Evolutionary conservation across 2,113 vertebrate genomes (phyloP).

Genomic region (Chionomys nivalis): DNA sequence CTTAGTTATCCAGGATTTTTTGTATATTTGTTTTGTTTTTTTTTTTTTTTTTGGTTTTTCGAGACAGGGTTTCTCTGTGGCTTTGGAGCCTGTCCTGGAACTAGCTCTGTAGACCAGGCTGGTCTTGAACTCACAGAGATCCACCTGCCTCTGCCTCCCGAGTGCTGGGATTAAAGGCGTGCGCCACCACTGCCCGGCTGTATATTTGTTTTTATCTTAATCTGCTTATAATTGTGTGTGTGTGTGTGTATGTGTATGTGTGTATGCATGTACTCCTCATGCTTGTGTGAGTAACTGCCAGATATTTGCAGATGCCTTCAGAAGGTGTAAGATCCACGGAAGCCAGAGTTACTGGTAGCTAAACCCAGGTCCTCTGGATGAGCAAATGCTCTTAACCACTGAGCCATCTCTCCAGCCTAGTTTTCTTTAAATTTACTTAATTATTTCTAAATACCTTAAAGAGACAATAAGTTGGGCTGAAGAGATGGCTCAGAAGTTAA

Average conservation of each 20-base stretch:
- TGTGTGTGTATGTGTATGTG: not conserved
- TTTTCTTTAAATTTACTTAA: not conserved
- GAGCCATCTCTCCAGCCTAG: not conserved
- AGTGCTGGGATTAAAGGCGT: too few relatives aligned
- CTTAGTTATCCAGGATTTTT: not conserved
- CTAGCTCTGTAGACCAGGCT: too few relatives aligned
- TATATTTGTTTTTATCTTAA: not conserved
- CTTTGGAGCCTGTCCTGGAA: too few relatives aligned
- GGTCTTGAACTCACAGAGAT: too few relatives aligned
- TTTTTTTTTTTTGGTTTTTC: too few relatives aligned
- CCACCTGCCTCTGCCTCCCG: too few relatives aligned
- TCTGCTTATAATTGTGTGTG: not conserved
- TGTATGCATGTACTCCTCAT: not conserved
- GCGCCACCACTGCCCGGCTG: too few relatives aligned
- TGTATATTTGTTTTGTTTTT: conserved; percentile 18
- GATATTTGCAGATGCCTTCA: not conserved
- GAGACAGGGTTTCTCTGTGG: too few relatives aligned
- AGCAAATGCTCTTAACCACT: not conserved
- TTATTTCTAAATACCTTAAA: not conserved
- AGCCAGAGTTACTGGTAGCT: not conserved
- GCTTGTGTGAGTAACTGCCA: not conserved
- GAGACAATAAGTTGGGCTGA: not conserved
- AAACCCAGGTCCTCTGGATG: not conserved
- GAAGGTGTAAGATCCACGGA: not conserved
- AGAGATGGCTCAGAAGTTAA: too few relatives aligned